phyloP scores from a whole-genome alignment of 1,140 invertebrate genomes.

The Mercenaria mercenaria region DNA sequence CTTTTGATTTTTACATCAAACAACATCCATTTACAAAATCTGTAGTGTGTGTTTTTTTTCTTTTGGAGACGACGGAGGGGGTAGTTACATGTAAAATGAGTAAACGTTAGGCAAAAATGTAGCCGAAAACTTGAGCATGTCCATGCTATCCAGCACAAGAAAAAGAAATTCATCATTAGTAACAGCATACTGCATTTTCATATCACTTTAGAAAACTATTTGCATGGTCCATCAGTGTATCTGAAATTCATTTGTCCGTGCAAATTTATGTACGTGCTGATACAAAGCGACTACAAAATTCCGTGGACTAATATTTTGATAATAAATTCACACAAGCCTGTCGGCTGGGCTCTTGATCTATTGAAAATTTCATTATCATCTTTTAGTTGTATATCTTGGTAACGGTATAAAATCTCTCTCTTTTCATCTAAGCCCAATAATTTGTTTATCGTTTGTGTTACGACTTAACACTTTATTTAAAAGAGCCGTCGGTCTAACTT shows the following conservation, averaged over 20 bases:
- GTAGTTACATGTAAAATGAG: no score
- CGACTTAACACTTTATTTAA: slow-evolving; percentile 40
- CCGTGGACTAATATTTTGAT: slow-evolving; percentile 47
- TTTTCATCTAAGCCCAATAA: slow-evolving; percentile 44
- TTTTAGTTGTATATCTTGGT: slow-evolving; percentile 29
- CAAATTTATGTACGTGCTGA: not conserved
- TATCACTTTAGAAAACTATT: no score
- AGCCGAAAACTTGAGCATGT: no score
- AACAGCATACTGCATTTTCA: no score
- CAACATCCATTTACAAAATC: no score
- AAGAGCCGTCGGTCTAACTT: not conserved
- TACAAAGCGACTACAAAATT: not conserved
- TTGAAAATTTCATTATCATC: slow-evolving; percentile 16
- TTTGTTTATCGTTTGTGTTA: slow-evolving; percentile 58
- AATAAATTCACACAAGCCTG: slow-evolving; percentile 37
- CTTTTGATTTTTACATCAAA: no score
- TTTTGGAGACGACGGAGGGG: no score
- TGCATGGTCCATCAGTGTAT: no score
- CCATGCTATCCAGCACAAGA: no score
- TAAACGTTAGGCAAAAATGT: no score
- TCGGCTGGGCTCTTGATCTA: not conserved
- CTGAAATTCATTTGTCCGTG: not conserved
- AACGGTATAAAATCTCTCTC: slow-evolving; percentile 38
- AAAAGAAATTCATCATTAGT: no score
- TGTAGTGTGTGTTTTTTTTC: no score